A percentile compares a stretch with the other conserved stretches of the same genome.
Evolutionary conservation across 2,888 invertebrate species (phyloP).

Genomic region (Euzophera pinguis): DNA sequence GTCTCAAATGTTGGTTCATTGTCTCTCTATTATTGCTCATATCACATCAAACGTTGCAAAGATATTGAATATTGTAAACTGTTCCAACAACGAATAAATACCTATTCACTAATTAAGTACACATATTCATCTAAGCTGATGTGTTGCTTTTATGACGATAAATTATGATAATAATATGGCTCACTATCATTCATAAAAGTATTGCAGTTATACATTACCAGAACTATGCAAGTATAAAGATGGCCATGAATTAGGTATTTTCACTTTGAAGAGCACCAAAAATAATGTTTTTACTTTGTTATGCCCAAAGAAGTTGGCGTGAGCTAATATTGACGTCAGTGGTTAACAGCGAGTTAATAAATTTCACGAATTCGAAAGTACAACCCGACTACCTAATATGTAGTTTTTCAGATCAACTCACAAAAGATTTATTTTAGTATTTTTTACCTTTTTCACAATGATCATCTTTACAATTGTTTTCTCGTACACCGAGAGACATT

Average conservation of each 20-base stretch:
- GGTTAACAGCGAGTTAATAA: too few species aligned
- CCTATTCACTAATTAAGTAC: constrained; percentile 76
- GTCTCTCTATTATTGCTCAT: constrained; percentile 76
- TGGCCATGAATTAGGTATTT: neutral
- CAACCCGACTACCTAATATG: neutral
- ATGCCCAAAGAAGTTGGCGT: too few species aligned
- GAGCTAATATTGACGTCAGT: too few species aligned
- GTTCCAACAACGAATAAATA: constrained; percentile 69
- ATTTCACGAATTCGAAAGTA: too few species aligned
- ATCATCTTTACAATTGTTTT: neutral
- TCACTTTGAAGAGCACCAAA: too few species aligned
- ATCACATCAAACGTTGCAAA: constrained; percentile 70
- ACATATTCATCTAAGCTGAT: constrained; percentile 43
- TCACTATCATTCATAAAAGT: constrained; percentile 35
- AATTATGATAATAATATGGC: constrained; percentile 60
- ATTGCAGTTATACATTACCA: constrained; percentile 19
- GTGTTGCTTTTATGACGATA: constrained; percentile 31
- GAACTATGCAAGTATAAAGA: constrained; percentile 7
- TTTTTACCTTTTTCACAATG: neutral
- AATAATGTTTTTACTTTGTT: too few species aligned
- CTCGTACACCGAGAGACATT: neutral
- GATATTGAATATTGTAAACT: constrained; percentile 59
- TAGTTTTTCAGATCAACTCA: neutral
- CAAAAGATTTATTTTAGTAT: neutral
- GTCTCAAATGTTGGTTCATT: constrained; percentile 56